Base-by-base conservation (phyloP, 2,113 vertebrate species). In the Origma solitaria region DNA sequence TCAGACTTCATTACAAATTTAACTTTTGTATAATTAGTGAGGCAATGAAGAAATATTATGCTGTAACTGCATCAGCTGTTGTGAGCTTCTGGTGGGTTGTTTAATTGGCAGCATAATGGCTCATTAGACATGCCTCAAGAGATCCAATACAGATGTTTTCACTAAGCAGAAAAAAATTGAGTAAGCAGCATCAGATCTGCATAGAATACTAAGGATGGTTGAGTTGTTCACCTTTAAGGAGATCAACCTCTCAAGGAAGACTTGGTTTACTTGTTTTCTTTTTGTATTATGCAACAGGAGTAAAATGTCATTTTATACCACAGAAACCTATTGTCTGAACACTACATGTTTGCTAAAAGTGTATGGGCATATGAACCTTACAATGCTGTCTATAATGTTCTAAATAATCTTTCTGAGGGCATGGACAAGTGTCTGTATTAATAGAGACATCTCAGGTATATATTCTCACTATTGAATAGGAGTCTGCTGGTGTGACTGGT, bases 81-180 rank as follows among this genome's bases (percentile, higher is more conserved):
- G 56, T 12, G 45, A 89, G 56, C 92, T 97, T 91, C 94, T 90
- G 97, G 86, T 94, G 69, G 84, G 89, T 93, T 97, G 83, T 97
- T 96, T 97, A 97, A 98, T 97, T 97, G 97, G 95, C 88, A 92
- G 90, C 91, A 93, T 97, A 97, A 98, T 97, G 93, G 91, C 77
- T 97, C 75, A 93, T 98, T 98, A 98, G 94, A 94, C 83, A 89
- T 89, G 90, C 96, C 90, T 95, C 93, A 75, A 94, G 94, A 97
- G 91, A 86, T 86, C 86, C 89, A 69, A 44, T 92, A 91, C 71
- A 91, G 96, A 91, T 96, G 81, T 90, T 96, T 95, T 72, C 49
- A 57, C 71, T 73, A 88, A 88, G 61, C 72, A 79, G 68, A 91
- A 95, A 95, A 97, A 96, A 94, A 95, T 65, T 88, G 92, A 97